Conservation (phyloP, 2,888 invertebrate species). For the Neoitamus cyanurus region DNA sequence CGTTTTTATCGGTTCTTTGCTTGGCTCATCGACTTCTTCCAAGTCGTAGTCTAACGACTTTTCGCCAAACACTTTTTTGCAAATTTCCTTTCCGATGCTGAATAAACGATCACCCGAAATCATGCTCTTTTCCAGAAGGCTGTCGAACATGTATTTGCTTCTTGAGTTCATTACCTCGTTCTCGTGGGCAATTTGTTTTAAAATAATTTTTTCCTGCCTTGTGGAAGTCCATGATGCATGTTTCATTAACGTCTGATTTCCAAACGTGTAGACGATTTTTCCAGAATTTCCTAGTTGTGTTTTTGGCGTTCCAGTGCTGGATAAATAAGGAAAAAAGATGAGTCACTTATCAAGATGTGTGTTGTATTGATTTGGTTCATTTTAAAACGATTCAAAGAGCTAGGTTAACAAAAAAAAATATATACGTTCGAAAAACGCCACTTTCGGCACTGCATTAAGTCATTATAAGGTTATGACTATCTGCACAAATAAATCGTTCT, state of each 20-base stretch:
- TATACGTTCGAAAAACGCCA: too few relatives aligned
- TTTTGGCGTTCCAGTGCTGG: conserved; percentile 55
- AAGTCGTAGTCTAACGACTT: conserved; percentile 60
- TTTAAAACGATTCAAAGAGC: too few relatives aligned
- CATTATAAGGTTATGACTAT: too few relatives aligned
- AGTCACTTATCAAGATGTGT: too few relatives aligned
- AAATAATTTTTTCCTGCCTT: conserved; percentile 59
- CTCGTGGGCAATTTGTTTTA: conserved; percentile 68
- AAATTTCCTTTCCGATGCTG: conserved; percentile 61
- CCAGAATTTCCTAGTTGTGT: conserved; percentile 67
- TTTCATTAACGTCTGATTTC: conserved; percentile 69
- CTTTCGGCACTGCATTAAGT: too few relatives aligned
- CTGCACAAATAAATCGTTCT: too few relatives aligned
- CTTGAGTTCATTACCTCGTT: conserved; percentile 64
- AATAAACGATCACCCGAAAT: conserved; percentile 62
- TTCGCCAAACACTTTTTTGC: conserved; percentile 60
- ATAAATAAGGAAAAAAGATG: neutral
- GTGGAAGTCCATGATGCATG: conserved; percentile 60
- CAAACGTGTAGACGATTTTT: conserved; percentile 72
- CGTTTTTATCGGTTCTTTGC: conserved; percentile 60
- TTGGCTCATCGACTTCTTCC: conserved; percentile 61
- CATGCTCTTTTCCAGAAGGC: conserved; percentile 60
- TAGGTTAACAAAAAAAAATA: too few relatives aligned
- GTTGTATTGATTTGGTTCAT: too few relatives aligned
- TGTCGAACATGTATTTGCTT: conserved; percentile 67